Conservation (phyloP, 1,140 invertebrate genomes). For the Drosophila melanica region DNA sequence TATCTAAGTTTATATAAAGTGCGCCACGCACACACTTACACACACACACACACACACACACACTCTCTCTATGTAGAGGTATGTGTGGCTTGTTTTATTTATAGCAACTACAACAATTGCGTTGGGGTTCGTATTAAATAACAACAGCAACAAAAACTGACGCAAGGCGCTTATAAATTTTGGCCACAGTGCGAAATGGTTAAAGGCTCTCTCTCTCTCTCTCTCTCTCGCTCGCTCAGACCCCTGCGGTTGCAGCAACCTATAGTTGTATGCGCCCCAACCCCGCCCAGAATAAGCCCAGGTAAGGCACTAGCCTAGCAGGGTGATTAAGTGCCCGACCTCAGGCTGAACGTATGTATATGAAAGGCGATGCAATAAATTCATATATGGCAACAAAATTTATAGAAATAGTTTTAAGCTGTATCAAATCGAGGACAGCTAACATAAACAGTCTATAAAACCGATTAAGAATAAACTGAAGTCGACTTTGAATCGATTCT, state of each 20-base stretch:
- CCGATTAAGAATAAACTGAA: not conserved
- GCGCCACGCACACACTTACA: conserved; percentile 22
- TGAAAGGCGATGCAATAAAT: conserved; percentile 50
- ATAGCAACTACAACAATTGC: conserved; percentile 79
- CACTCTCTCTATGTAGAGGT: conserved; percentile 6
- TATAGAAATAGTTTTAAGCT: not conserved
- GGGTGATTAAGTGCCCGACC: conserved; percentile 50
- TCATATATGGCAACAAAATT: conserved; percentile 43
- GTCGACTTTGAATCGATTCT: not conserved
- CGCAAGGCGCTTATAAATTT: conserved; percentile 78
- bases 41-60: conserved; percentile 8
- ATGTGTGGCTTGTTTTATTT: conserved; percentile 70
- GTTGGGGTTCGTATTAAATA: conserved; percentile 74
- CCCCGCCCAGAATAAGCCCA: conserved; percentile 12
- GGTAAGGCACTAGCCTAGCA: conserved; percentile 13
- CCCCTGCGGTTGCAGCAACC: conserved; percentile 24
- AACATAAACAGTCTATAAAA: not conserved
- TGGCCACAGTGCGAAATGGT: conserved; percentile 52
- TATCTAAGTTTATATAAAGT: conserved; percentile 83
- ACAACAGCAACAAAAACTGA: conserved; percentile 63
- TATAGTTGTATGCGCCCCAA: conserved; percentile 32
- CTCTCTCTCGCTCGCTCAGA: too few species aligned
- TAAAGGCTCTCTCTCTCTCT: conserved; percentile 41
- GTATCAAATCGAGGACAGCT: not conserved
- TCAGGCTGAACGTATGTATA: conserved; percentile 31